A percentile compares a stretch with the other conserved stretches of the same genome.
phyloP scores from a whole-genome alignment of 92 coral and sea anemone species.

The Siderastrea siderea region DNA sequence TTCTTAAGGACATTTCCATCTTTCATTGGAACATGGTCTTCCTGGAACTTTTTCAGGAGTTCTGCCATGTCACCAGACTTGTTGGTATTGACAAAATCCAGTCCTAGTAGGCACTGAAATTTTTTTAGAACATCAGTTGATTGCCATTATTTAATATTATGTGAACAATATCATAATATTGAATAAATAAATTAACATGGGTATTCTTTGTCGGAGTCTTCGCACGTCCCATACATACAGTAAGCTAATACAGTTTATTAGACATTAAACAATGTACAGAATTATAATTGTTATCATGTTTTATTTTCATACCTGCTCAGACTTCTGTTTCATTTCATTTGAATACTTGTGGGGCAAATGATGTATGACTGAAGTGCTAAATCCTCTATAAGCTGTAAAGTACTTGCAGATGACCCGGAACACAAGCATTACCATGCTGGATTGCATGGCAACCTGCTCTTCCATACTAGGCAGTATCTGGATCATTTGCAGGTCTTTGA shows the following conservation, averaged over 20 bases:
- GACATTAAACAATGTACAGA: too few species aligned
- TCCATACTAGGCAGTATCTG: conserved; percentile 30
- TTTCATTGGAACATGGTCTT: conserved; percentile 44
- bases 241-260: too few species aligned
- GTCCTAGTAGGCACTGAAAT: conserved; percentile 38
- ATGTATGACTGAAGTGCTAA: conserved; percentile 21
- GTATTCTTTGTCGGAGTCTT: too few species aligned
- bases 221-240: too few species aligned
- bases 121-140: conserved; percentile 3
- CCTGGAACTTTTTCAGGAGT: conserved; percentile 37
- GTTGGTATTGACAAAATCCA: conserved; percentile 52
- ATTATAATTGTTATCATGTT: not conserved
- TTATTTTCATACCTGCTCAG: not conserved
- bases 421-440: conserved; percentile 30
- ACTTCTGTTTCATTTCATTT: conserved; percentile 42
- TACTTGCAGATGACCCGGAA: conserved; percentile 28
- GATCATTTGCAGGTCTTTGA: conserved; percentile 15
- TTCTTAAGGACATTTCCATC: conserved; percentile 15
- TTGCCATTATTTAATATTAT: too few species aligned
- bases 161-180: too few species aligned
- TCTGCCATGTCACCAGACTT: conserved; percentile 71
- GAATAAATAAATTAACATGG: too few species aligned
- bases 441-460: conserved; percentile 8
- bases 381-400: conserved; percentile 19
- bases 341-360: conserved; percentile 27